These are phyloP conservation scores for Chionomys nivalis DNA, from an alignment of 2,113 vertebrate species.

Conservation along the genomic window DNA sequence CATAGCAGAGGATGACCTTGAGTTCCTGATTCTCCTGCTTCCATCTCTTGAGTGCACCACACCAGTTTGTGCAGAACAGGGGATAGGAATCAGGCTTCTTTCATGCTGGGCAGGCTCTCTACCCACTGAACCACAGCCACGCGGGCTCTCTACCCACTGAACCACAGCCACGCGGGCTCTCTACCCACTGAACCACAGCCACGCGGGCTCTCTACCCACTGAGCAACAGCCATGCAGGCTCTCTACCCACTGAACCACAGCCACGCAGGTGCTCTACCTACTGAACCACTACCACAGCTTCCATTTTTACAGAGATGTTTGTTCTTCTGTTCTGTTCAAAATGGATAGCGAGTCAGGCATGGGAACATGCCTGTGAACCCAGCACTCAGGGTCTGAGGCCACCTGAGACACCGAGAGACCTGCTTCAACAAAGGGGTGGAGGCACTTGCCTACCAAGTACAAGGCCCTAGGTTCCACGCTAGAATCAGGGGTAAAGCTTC, in stretches of 20 bases:
- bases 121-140: neutral
- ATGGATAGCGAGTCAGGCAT: neutral
- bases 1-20: neutral
- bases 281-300: too few species aligned
- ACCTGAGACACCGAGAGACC: neutral
- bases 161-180: neutral
- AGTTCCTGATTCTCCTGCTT: neutral
- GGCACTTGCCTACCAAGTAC: too few species aligned
- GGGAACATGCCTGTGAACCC: neutral
- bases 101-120: neutral
- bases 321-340: neutral
- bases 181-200: neutral
- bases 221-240: too few species aligned
- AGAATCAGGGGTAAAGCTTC: neutral
- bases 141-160: too few species aligned
- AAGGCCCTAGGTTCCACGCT: neutral
- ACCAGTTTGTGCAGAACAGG: neutral
- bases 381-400: neutral
- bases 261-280: too few species aligned
- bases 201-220: too few species aligned
- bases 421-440: neutral
- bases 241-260: too few species aligned
- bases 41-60: too few species aligned
- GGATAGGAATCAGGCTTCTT: neutral
- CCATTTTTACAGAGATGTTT: neutral